These are phyloP conservation scores for Drosophila multiciliata DNA, from an alignment of 2,888 invertebrate genomes.

Conservation along the genomic window DNA sequence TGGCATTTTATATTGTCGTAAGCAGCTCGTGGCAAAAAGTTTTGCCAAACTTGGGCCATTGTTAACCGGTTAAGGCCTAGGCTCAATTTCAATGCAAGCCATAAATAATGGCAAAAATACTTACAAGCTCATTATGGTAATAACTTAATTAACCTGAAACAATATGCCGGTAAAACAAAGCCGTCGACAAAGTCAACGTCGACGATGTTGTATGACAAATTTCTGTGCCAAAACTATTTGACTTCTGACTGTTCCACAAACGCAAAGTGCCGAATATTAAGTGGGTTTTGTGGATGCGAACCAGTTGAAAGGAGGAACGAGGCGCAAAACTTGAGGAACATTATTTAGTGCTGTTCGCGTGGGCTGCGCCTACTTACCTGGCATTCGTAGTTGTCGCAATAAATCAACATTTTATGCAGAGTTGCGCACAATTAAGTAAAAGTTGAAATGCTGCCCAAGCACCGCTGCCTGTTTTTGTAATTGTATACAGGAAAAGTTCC, in stretches of 20 bases:
- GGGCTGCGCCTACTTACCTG: conserved; percentile 26
- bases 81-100: conserved; percentile 60
- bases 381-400: conserved; percentile 68
- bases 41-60: conserved; percentile 44
- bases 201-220: conserved; percentile 78
- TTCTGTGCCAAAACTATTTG: conserved; percentile 82
- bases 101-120: conserved; percentile 74
- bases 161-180: conserved; percentile 68
- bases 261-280: conserved; percentile 12
- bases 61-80: conserved; percentile 37
- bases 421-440: conserved; percentile 82
- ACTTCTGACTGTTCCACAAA: conserved; percentile 76
- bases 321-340: conserved; percentile 30
- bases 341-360: conserved; percentile 50
- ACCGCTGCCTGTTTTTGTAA: conserved; percentile 7
- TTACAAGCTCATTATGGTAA: conserved; percentile 80
- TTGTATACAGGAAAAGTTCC: conserved; percentile 24
- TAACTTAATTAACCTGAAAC: conserved; percentile 81
- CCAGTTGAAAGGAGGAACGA: not conserved
- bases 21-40: conserved; percentile 53
- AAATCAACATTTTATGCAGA: conserved; percentile 83
- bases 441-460: conserved; percentile 63
- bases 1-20: conserved; percentile 44
- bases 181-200: conserved; percentile 39
- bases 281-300: conserved; percentile 2